Evolutionary conservation across 1,140 invertebrate species (phyloP).

Genomic region (Nebria ingens): DNA sequence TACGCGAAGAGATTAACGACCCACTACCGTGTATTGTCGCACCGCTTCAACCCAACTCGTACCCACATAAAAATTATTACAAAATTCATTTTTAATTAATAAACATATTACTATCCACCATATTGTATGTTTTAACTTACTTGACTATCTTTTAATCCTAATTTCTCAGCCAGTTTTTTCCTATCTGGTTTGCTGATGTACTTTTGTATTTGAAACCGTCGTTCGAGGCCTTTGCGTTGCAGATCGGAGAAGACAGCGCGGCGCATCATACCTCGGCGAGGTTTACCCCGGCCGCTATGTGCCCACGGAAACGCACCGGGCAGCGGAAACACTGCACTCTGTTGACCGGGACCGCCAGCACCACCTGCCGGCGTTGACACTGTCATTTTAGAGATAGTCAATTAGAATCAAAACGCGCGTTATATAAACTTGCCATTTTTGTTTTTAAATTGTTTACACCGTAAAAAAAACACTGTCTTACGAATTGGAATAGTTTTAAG

Average conservation of each 20-base stretch:
- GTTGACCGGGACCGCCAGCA: constrained; percentile 36
- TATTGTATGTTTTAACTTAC: no score
- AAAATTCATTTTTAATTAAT: no score
- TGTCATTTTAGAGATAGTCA: constrained; percentile 5
- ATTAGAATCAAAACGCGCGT: no score
- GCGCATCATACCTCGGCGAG: constrained; percentile 87
- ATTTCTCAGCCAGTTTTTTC: constrained; percentile 88
- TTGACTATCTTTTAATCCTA: constrained; percentile 91
- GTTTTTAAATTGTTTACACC: no score
- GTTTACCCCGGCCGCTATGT: constrained; percentile 65
- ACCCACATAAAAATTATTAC: no score
- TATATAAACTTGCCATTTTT: no score
- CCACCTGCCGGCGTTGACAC: constrained; percentile 27
- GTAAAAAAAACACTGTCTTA: neutral
- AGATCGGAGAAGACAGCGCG: constrained; percentile 86
- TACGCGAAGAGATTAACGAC: neutral
- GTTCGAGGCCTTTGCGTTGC: constrained; percentile 87
- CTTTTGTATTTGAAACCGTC: constrained; percentile 93
- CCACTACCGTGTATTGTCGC: no score
- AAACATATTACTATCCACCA: no score
- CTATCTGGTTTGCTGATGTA: constrained; percentile 97
- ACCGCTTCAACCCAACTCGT: neutral
- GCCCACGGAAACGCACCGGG: constrained; percentile 70
- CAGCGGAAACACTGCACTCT: constrained; percentile 51
- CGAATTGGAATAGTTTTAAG: no score